These are phyloP conservation scores for Novumbra hubbsi DNA, from an alignment of 2,797 vertebrate genomes.

Conservation along the genomic window DNA sequence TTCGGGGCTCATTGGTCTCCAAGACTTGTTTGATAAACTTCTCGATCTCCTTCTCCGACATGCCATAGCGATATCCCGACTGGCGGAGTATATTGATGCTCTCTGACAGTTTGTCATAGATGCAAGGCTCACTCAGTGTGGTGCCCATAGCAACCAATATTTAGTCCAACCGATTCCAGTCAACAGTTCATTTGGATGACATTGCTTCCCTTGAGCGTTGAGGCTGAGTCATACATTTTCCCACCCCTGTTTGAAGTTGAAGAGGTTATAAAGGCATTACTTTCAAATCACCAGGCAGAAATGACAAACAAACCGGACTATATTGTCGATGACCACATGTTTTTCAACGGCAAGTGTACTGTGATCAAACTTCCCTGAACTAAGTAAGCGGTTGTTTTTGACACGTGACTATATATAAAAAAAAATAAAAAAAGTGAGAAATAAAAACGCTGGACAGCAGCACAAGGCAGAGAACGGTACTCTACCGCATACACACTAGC, in stretches of 20 bases:
- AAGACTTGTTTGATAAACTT: slow-evolving; percentile 92
- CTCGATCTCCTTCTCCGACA: slow-evolving; percentile 93
- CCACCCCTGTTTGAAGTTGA: background rate
- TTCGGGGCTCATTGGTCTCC: slow-evolving; percentile 89
- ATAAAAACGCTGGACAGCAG: background rate
- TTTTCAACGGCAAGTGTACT: too few species aligned
- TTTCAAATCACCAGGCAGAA: background rate
- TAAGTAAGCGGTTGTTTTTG: background rate
- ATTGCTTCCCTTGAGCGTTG: background rate
- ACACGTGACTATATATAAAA: background rate
- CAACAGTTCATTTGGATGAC: background rate
- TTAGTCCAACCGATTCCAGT: background rate
- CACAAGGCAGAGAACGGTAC: background rate
- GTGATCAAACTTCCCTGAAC: background rate
- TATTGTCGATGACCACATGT: too few species aligned
- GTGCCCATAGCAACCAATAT: slow-evolving; percentile 79
- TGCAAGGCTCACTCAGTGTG: slow-evolving; percentile 85
- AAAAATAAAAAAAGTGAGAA: background rate
- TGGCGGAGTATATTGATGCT: slow-evolving; percentile 92
- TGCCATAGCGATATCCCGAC: slow-evolving; percentile 92
- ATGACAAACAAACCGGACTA: background rate
- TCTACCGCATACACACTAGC: too few species aligned
- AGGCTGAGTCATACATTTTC: background rate
- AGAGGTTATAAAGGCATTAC: background rate
- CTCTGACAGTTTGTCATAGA: slow-evolving; percentile 92